Evolutionary conservation across 1,140 invertebrate genomes (phyloP).

Genomic region (Lepidurus arcticus): DNA sequence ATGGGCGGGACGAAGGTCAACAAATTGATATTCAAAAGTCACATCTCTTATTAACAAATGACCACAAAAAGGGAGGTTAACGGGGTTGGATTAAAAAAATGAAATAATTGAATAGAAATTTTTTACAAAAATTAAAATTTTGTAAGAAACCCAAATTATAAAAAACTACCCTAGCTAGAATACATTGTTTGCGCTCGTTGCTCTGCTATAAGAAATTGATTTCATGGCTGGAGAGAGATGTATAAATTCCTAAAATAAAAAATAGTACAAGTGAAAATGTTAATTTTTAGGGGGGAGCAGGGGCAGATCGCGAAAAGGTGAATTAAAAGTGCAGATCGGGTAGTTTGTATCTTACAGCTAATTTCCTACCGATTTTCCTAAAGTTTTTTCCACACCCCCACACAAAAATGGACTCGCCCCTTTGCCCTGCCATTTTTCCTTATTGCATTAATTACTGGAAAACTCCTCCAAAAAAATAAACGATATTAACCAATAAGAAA

Average conservation of each 20-base stretch:
- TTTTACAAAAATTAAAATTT: not conserved
- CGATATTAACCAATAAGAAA: not conserved
- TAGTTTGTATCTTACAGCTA: not conserved
- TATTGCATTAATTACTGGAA: not conserved
- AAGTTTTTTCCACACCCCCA: not conserved
- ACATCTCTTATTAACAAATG: not conserved
- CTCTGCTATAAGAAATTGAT: constrained; percentile 19
- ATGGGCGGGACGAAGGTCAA: not conserved
- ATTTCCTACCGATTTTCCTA: not conserved
- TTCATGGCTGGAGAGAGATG: constrained; percentile 10
- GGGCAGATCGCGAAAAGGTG: not conserved
- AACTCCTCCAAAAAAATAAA: not conserved
- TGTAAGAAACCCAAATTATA: not conserved
- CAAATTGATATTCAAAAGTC: constrained; percentile 9
- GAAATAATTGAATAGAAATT: not conserved
- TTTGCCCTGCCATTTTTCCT: not conserved
- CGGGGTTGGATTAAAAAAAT: not conserved
- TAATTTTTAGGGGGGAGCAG: not conserved
- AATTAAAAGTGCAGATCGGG: not conserved
- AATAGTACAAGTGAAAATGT: not conserved
- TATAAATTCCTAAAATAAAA: not conserved
- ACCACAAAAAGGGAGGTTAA: not conserved
- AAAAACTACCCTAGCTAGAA: not conserved
- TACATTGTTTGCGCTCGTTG: constrained; percentile 7
- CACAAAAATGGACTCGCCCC: not conserved